These are phyloP conservation scores for Meandrina meandrites DNA, from an alignment of 92 coral and sea anemone genomes.

Conservation along the genomic window DNA sequence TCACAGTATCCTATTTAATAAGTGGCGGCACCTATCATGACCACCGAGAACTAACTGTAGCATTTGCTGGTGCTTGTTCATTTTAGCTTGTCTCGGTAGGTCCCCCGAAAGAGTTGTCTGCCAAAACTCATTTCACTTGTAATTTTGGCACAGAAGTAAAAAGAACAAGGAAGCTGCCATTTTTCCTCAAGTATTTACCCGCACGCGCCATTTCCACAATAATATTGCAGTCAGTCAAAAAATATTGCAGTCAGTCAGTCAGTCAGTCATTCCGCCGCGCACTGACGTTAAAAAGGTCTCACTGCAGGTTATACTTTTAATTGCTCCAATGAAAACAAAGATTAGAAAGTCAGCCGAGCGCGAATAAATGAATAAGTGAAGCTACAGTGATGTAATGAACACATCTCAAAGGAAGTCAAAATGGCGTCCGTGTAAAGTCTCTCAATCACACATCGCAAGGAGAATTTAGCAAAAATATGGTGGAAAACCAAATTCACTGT, in stretches of 20 bases:
- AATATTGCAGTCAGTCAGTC: not conserved
- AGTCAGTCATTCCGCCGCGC: not conserved
- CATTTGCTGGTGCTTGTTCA: not conserved
- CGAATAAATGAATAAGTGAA: slow-evolving; percentile 41
- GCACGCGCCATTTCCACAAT: not conserved
- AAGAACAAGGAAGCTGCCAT: not conserved
- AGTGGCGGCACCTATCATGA: not conserved
- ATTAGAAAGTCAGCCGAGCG: slow-evolving; percentile 21
- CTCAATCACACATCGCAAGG: not conserved
- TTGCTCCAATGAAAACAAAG: slow-evolving; percentile 42
- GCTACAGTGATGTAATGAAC: slow-evolving; percentile 33
- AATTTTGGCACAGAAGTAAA: not conserved
- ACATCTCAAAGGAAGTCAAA: slow-evolving; percentile 14
- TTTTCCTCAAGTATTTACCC: not conserved
- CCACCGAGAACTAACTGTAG: not conserved
- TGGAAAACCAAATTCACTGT: slow-evolving; percentile 19
- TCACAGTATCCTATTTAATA: not conserved
- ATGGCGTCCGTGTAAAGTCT: slow-evolving; percentile 25
- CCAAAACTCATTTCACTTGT: not conserved
- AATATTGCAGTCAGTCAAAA: not conserved
- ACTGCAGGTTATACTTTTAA: slow-evolving; percentile 22
- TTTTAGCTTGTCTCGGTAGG: not conserved
- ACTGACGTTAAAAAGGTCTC: slow-evolving; percentile 5
- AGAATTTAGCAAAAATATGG: not conserved
- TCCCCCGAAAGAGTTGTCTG: not conserved